Percentiles rank a stretch among this genome's conserved stretches.
Evolutionary conservation across 2,797 vertebrate species (phyloP).

Genomic region (Semotilus atromaculatus): DNA sequence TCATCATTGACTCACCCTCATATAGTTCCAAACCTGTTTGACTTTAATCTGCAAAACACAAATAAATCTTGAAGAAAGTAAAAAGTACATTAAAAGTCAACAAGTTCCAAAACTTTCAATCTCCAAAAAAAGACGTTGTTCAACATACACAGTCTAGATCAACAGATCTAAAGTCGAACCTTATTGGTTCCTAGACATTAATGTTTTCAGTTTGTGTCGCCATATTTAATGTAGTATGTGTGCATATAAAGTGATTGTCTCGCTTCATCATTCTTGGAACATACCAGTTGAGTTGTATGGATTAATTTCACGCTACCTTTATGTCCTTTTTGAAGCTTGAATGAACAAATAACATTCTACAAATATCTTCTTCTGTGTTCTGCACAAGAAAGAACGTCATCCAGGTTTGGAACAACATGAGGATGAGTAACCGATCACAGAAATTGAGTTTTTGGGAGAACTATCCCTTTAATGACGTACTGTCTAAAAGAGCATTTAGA

Average conservation of each 20-base stretch:
- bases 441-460: not conserved
- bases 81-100: not conserved
- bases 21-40: not conserved
- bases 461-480: slow-evolving; percentile 25
- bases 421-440: not conserved
- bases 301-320: not conserved
- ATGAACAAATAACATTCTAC: not conserved
- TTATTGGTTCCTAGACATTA: not conserved
- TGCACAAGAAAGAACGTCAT: not conserved
- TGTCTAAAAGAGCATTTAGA: slow-evolving; percentile 36
- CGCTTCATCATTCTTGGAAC: not conserved
- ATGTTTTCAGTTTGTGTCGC: not conserved
- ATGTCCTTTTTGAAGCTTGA: not conserved
- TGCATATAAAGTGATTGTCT: not conserved
- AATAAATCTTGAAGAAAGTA: not conserved
- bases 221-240: not conserved
- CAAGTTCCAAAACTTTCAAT: slow-evolving; percentile 53
- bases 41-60: not conserved
- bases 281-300: not conserved
- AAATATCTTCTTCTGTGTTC: slow-evolving; percentile 38
- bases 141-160: not conserved
- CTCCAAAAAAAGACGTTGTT: not conserved
- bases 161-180: too few relatives aligned
- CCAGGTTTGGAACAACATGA: not conserved
- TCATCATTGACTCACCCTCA: not conserved